These are phyloP conservation scores for Drosophila sechellia DNA, from an alignment of 1,140 invertebrate genomes.

Conservation along the genomic window DNA sequence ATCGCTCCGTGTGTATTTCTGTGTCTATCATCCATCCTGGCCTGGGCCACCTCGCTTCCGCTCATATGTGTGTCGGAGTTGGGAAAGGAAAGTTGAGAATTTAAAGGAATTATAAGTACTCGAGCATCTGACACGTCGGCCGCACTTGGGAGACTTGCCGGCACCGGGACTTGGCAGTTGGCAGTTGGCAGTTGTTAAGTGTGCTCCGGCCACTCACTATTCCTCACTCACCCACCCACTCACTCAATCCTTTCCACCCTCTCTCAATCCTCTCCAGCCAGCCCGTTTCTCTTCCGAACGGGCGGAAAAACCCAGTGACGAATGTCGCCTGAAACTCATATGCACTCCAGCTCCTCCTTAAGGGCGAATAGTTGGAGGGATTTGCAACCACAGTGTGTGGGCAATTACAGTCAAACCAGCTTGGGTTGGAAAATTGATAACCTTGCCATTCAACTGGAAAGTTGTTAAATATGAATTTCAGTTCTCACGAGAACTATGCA, in stretches of 20 bases:
- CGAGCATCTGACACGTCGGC: conserved; percentile 50
- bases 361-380: conserved; percentile 6
- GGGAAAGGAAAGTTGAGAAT: conserved; percentile 48
- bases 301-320: conserved; percentile 21
- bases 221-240: not conserved
- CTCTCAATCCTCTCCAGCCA: not conserved
- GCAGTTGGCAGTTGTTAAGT: conserved; percentile 49
- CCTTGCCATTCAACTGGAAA: not conserved
- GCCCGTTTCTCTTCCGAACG: not conserved
- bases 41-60: conserved; percentile 12
- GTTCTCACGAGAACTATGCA: not conserved
- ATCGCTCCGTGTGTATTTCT: conserved; percentile 3
- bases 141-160: conserved; percentile 48
- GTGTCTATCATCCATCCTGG: conserved; percentile 17
- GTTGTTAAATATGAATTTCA: not conserved
- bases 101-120: conserved; percentile 53
- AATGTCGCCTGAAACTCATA: conserved; percentile 42
- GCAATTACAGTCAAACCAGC: conserved; percentile 21
- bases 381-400: not conserved
- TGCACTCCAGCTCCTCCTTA: conserved; percentile 12
- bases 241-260: too few species aligned
- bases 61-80: conserved; percentile 30
- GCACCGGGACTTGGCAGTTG: conserved; percentile 40
- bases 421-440: conserved; percentile 13
- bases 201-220: conserved; percentile 43